Evolutionary conservation across 2,888 invertebrate species (phyloP).

Genomic region (Prosopocoilus inquinatus): DNA sequence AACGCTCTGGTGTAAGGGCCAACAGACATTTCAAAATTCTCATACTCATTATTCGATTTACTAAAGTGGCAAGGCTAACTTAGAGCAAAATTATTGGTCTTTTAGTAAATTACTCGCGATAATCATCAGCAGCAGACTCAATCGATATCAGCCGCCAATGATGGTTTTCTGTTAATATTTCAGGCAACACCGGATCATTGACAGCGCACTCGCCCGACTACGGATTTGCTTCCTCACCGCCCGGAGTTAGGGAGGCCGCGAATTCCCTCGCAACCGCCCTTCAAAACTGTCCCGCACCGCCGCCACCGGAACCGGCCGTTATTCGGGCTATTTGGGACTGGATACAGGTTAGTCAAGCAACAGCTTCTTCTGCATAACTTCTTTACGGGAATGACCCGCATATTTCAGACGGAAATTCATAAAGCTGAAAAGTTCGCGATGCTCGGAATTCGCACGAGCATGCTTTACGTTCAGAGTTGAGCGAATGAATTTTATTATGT

Average conservation of each 20-base stretch:
- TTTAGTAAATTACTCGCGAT: too few species aligned
- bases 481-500: too few species aligned
- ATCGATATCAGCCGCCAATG: constrained; percentile 9
- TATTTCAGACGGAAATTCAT: too few species aligned
- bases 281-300: constrained; percentile 63
- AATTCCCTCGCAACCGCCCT: constrained; percentile 64
- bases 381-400: too few species aligned
- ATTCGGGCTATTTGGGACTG: constrained; percentile 66
- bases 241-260: constrained; percentile 61
- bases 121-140: not conserved
- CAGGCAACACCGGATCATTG: constrained; percentile 45
- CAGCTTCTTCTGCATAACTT: not conserved
- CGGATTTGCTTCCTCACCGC: constrained; percentile 42
- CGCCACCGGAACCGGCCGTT: constrained; percentile 66
- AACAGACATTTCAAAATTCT: too few species aligned
- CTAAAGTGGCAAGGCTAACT: too few species aligned
- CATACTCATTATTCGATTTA: too few species aligned
- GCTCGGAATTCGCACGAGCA: too few species aligned
- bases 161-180: constrained; percentile 25
- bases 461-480: too few species aligned
- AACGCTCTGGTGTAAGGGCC: too few species aligned
- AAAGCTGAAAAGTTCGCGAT: too few species aligned
- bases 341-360: constrained; percentile 51
- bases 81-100: too few species aligned
- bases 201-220: constrained; percentile 49